Base-by-base conservation (phyloP, 2,113 vertebrate genomes). In the Gymnocephalus cernua region DNA sequence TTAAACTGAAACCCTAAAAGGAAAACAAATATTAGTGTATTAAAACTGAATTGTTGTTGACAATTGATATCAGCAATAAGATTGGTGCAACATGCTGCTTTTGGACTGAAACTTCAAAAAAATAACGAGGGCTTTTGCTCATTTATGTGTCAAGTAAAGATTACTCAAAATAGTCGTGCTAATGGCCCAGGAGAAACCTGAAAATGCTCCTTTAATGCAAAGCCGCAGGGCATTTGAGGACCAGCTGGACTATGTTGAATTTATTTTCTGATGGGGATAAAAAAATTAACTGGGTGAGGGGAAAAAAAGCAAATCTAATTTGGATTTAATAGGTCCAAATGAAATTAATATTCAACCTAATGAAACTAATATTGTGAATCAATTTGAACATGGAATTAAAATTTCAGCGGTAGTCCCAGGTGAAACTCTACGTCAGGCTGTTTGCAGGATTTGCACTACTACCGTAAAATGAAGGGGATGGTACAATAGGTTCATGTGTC, bases 311-410 rank as follows among this genome's bases (percentile, higher is more conserved):
- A 77, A 85, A 90, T 93, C 80, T 89, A 90, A 94, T 89, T 92
- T 88, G 41, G 75, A 83, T 89, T 92, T 90, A 93, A 93, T 89
- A 87, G 88, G 86, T 82, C 69, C 71, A 88, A 91, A 91, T 93
- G 68, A 93, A 69, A 93, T 93, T 91, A 91, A 92, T 91, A 92
- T 84, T 78, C 87, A 88, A 86, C 70, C 74, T 93, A 94, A 93
- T 94, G 87, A 93, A 94, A 92, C 73, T 88, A 92, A 93, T 94
- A 94, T 90, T 93, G 85, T 93, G 86, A 92, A 88, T 93, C 88
- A 93, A 93, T 93, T 87, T 90, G 68, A 87, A 89, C 25, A 61
- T 50, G 75, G 87, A 92, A 94, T 93, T 87, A 62, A 74, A 92
- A 93, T 90, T 90, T 85, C 65, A 68, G 70, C 85, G 86, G 83